These are phyloP conservation scores for Sebastes taczanowskii DNA, from an alignment of 2,797 vertebrate species.

Conservation along the genomic window DNA sequence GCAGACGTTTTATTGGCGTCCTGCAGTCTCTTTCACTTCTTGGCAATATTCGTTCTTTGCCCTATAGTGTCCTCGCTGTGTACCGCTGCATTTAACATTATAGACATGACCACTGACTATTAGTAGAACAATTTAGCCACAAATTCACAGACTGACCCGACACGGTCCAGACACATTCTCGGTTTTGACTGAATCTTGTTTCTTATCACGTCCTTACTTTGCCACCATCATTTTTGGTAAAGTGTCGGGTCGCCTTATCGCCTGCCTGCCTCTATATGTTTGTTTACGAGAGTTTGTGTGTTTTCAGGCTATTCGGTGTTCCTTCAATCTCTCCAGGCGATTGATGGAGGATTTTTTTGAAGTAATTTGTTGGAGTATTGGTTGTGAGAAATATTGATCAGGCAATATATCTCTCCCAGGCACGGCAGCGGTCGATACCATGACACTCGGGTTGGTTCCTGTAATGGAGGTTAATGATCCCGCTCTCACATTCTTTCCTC, in stretches of 20 bases:
- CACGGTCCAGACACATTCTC: too few relatives aligned
- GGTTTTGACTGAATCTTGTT: too few relatives aligned
- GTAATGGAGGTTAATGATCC: slow-evolving; percentile 76
- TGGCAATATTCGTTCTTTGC: too few relatives aligned
- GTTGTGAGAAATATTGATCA: slow-evolving; percentile 73
- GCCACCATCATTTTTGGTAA: neutral
- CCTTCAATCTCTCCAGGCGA: slow-evolving; percentile 42
- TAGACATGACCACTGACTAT: too few relatives aligned
- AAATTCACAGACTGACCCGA: too few relatives aligned
- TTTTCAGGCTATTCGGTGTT: slow-evolving; percentile 7
- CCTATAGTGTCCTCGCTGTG: too few relatives aligned
- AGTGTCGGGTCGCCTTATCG: neutral
- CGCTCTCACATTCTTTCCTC: slow-evolving; percentile 45
- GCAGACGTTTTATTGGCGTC: too few relatives aligned
- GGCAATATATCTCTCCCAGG: slow-evolving; percentile 58
- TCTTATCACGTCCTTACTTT: slow-evolving; percentile 5
- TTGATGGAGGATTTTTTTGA: slow-evolving; percentile 61
- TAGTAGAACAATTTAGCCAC: too few relatives aligned
- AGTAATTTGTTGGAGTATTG: slow-evolving; percentile 74
- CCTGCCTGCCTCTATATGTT: slow-evolving; percentile 14
- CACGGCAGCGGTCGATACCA: slow-evolving; percentile 50
- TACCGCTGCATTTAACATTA: too few relatives aligned
- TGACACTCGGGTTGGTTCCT: slow-evolving; percentile 58
- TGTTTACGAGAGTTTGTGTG: slow-evolving; percentile 40
- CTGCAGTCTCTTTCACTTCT: too few relatives aligned